Base-by-base conservation (phyloP, 2,888 invertebrate species). In the Pachydiplax longipennis region DNA sequence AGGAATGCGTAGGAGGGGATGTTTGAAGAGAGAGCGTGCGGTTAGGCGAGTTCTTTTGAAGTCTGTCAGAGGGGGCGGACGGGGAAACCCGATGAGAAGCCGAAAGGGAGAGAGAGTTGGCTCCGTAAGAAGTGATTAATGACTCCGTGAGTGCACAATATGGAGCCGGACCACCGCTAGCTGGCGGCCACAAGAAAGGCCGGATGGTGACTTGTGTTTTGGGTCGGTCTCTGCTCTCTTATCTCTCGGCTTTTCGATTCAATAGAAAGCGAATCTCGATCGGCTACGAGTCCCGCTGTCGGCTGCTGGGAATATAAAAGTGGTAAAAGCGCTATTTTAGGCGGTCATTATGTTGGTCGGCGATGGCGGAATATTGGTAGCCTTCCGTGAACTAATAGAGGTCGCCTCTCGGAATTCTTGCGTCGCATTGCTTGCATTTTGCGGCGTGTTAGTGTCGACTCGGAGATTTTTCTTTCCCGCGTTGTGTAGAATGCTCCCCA, bases 101-200 rank as follows among this genome's bases (percentile, higher is more conserved):
- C 73, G 73, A 73, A 73, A 31, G 73, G 73, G 22, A 73, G 25
- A 73, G 73, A 65, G 65, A n/a, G 65, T 65, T 22, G n/a, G 65
- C 65, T 73, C 73, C 37, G 61, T 87, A 61, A 61, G 37, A 61
- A 87, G 87, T 87, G 87, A 87, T 87, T 87, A 87, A 87, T 87
- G 58, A 37, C 87, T 58, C 61, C 87, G 87, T 87, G 87, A 87
- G 58, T 87, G 31, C 87, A 87, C 87, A 87, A 40, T 87, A 58
- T 87, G 87, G 87, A 73, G 73, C 31, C 73, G 73, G 73, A 73
- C 73, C 73, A 73, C 73, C 73, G 25, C 73, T 73, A 25, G 25
- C 25, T 13, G 73, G 73, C 73, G 31, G 25, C 12, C 73, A 73
- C 25, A 12, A 31, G 31, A 31, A 73, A 31, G 31, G 73, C n/a